Conservation (phyloP, 1,140 invertebrate genomes). For the Tetranychus urticae region DNA sequence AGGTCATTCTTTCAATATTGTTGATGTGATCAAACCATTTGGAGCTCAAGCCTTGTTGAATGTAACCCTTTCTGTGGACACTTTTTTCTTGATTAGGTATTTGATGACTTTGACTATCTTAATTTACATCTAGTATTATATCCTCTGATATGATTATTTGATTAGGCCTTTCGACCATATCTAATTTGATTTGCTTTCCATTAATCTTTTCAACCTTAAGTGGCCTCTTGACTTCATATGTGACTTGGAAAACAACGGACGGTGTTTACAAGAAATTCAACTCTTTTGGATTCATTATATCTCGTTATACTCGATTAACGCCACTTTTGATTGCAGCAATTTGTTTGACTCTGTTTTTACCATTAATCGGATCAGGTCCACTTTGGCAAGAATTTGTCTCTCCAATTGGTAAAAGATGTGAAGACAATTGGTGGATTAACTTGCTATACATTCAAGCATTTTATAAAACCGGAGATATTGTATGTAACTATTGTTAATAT, state of each 20-base stretch:
- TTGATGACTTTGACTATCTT: no score
- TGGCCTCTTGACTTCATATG: constrained; percentile 1
- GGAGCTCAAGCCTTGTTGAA: neutral
- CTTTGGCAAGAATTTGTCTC: constrained; percentile 7
- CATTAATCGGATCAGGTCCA: constrained; percentile 7
- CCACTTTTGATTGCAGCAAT: constrained; percentile 8
- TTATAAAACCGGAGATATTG: constrained; percentile 3
- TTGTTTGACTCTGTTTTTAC: constrained; percentile 4
- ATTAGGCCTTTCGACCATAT: neutral
- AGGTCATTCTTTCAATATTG: neutral
- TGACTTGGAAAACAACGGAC: constrained; percentile 2
- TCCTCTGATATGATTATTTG: no score
- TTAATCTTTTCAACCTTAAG: constrained; percentile 1
- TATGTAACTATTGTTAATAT: neutral
- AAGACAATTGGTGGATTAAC: constrained; percentile 15
- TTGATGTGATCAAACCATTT: neutral
- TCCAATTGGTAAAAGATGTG: constrained; percentile 8
- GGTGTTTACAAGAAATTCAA: neutral
- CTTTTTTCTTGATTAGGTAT: constrained; percentile 52
- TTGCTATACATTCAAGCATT: constrained; percentile 10
- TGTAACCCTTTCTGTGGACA: constrained; percentile 52
- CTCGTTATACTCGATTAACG: constrained; percentile 6
- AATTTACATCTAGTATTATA: neutral
- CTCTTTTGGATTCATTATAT: neutral
- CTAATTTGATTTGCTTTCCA: constrained; percentile 1